phyloP scores from a whole-genome alignment of 37 sponge, comb jelly and placozoan species.

The Agelas oroides region DNA sequence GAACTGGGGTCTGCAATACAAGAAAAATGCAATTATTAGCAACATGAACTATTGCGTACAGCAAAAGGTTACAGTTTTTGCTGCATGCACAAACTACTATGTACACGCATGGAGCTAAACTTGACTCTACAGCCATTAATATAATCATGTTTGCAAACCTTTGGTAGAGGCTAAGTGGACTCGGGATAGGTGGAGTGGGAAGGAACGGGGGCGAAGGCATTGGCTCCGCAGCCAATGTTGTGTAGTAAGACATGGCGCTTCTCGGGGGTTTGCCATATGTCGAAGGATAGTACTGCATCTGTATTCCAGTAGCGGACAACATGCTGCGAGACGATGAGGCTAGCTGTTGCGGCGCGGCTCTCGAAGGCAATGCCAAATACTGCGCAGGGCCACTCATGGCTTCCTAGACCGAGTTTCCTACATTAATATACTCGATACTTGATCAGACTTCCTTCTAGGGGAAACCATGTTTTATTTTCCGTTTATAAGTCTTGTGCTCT shows the following conservation, averaged over 20 bases:
- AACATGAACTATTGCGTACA: too few species aligned
- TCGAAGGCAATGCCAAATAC: slow-evolving; percentile 4
- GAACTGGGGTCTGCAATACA: too few species aligned
- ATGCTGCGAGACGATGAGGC: background rate
- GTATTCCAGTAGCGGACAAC: slow-evolving; percentile 15
- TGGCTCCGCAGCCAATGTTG: slow-evolving; percentile 14
- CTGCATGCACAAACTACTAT: too few species aligned
- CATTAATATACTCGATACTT: background rate
- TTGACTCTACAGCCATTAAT: too few species aligned
- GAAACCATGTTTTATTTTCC: slow-evolving; percentile 3
- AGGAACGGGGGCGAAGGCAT: slow-evolving; percentile 39
- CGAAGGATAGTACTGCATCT: slow-evolving; percentile 44
- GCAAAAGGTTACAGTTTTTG: too few species aligned
- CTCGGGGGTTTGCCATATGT: slow-evolving; percentile 17
- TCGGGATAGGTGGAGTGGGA: slow-evolving; percentile 1
- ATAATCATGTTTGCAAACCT: too few species aligned
- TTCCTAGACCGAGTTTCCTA: slow-evolving; percentile 6
- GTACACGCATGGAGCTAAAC: too few species aligned
- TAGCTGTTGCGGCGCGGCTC: background rate
- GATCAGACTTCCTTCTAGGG: background rate
- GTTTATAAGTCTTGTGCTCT: background rate
- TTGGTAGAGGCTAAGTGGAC: background rate
- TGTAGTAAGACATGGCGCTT: slow-evolving; percentile 26
- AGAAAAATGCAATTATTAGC: too few species aligned
- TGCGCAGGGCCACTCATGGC: slow-evolving; percentile 1